Percentiles rank a stretch among this genome's conserved stretches.
These are phyloP conservation scores for Nyctalus aviator DNA, from an alignment of 2,797 vertebrate species.

Conservation along the genomic window DNA sequence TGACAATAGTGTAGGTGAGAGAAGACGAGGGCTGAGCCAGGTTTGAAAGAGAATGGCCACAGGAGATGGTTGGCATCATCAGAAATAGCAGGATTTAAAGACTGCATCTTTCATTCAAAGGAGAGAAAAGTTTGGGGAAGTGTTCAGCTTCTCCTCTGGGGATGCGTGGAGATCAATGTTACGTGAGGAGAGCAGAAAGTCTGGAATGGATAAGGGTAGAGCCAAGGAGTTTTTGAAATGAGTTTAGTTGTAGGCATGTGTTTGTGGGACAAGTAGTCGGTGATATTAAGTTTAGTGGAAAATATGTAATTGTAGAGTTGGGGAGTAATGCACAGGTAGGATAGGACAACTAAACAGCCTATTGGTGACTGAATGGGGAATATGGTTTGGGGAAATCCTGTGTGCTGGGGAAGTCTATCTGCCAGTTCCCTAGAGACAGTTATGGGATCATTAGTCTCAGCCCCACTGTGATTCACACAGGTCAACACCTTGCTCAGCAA, in stretches of 20 bases:
- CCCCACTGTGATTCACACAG: fast-evolving
- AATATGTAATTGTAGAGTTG: neutral
- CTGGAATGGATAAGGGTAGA: neutral
- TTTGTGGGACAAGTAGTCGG: neutral
- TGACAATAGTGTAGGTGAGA: neutral
- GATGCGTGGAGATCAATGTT: neutral
- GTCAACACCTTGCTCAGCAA: neutral
- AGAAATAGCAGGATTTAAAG: neutral
- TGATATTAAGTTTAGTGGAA: neutral
- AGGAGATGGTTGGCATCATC: neutral
- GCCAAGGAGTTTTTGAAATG: neutral
- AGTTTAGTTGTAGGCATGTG: neutral
- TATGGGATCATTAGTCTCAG: neutral
- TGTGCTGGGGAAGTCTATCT: neutral
- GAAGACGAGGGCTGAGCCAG: neutral
- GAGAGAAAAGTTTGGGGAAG: neutral
- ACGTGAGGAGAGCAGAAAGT: neutral
- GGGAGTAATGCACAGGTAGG: neutral
- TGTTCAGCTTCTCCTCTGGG: neutral
- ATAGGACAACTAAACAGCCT: neutral
- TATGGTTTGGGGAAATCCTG: neutral
- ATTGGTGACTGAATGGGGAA: neutral
- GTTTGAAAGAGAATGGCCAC: neutral
- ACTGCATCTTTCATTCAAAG: neutral
- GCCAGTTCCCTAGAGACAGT: neutral